Conservation (phyloP, 2,797 vertebrate genomes). For the Chromobotia macracanthus region DNA sequence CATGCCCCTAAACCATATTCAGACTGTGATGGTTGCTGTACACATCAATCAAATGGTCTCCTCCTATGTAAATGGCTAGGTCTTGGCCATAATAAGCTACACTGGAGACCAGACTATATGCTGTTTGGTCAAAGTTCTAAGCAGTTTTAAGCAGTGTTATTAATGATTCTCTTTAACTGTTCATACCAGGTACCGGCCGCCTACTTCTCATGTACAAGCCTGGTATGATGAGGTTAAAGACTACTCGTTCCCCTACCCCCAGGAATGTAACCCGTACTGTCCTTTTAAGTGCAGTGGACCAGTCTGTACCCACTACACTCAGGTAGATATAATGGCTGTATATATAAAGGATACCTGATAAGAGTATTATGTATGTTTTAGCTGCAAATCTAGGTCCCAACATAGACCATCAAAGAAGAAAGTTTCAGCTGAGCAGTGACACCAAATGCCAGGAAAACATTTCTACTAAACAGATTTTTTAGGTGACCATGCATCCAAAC, state of each 20-base stretch:
- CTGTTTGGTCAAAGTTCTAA: background rate
- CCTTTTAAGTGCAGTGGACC: slow-evolving; percentile 94
- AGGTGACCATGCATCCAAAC: background rate
- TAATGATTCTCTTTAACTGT: background rate
- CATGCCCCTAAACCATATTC: too few relatives aligned
- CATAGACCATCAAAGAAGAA: background rate
- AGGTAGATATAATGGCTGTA: slow-evolving; percentile 76
- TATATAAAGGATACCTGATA: background rate
- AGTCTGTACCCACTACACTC: slow-evolving; percentile 97
- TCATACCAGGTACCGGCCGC: slow-evolving; percentile 84
- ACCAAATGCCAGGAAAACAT: background rate
- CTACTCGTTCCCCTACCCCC: slow-evolving; percentile 89
- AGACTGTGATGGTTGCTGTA: too few relatives aligned
- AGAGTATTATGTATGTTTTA: too few relatives aligned
- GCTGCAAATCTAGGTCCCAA: background rate
- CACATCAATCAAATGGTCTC: too few relatives aligned
- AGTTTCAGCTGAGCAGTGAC: background rate
- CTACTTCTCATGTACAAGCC: slow-evolving; percentile 94
- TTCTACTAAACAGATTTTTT: background rate
- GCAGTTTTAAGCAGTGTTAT: background rate
- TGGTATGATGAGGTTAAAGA: slow-evolving; percentile 98
- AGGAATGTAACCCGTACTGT: slow-evolving; percentile 94
- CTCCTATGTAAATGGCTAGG: too few relatives aligned
- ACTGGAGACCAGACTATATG: too few relatives aligned
- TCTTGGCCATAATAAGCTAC: too few relatives aligned